Evolutionary conservation across 2,797 vertebrate genomes (phyloP).

Genomic region (Petrocephalus sullivani): DNA sequence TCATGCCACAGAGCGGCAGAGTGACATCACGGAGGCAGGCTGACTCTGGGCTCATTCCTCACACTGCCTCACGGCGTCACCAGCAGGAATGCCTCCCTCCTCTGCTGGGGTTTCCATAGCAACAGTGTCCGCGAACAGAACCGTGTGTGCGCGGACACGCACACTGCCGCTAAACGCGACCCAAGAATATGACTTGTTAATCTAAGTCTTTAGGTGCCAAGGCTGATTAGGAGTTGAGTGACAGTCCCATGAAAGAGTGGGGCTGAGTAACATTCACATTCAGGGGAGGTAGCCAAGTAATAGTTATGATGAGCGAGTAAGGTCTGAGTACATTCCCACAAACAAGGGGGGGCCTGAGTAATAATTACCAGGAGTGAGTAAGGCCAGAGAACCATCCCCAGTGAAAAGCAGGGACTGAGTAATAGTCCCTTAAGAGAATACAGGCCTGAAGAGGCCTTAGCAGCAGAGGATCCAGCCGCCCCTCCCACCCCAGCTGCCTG

Average conservation of each 20-base stretch:
- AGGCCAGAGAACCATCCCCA: not conserved
- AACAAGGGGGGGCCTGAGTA: not conserved
- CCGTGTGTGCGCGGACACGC: not conserved
- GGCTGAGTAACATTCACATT: not conserved
- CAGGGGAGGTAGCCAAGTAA: not conserved
- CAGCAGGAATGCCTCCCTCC: conserved; percentile 45
- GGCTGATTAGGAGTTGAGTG: not conserved
- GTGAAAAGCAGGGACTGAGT: not conserved
- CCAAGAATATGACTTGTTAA: not conserved
- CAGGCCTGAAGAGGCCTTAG: not conserved
- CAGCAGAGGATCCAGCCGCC: not conserved
- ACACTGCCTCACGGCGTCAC: not conserved
- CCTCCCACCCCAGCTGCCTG: not conserved
- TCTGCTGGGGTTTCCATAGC: conserved; percentile 64
- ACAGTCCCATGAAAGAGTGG: not conserved
- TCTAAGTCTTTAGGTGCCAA: not conserved
- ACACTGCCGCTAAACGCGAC: not conserved
- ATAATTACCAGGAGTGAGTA: not conserved
- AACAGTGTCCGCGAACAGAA: conserved; percentile 45
- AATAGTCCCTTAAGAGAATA: not conserved
- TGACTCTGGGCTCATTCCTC: not conserved
- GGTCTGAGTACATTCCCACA: not conserved
- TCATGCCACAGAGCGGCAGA: not conserved
- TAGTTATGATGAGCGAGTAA: not conserved
- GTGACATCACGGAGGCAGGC: not conserved